Base-by-base conservation (phyloP, 2,888 invertebrate genomes). In the Iselma pallidipennis region DNA sequence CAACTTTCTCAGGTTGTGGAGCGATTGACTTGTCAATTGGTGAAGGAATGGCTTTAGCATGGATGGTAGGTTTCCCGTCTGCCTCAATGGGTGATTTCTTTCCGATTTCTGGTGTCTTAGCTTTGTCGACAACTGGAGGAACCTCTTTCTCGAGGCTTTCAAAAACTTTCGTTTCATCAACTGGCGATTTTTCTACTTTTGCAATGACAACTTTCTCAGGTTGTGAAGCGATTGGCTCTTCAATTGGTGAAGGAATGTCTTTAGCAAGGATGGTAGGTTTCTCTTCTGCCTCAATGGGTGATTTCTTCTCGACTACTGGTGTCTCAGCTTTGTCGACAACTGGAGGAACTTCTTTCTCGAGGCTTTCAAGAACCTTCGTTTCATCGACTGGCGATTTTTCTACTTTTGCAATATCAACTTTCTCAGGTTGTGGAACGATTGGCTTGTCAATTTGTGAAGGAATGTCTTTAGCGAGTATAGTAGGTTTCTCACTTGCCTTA, bases 401-500 rank as follows among this genome's bases (percentile, higher is more conserved):
- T 6, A n/a, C n/a, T n/a, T n/a, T n/a, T n/a, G n/a, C n/a, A n/a
- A n/a, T n/a, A n/a, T n/a, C n/a, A n/a, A n/a, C n/a, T n/a, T n/a
- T n/a, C n/a, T n/a, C n/a, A n/a, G n/a, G n/a, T n/a, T n/a, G 56
- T 9, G 33, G n/a, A n/a, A 16, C 23, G 21, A 14, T 26, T 4
- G 42, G 28, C 23, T 49, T 28, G 6, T 16, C 25, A 10, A 16
- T 2, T 28, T 25, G 26, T 50, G 50, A 10, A 16, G 50, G 50
- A 28, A 29, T 19, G 42, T 73, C 74, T 33, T 73, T 73, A 26
- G 16, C 31, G 9, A 19, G n/a, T 10, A 2, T 2, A 10, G 2
- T 7, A 23, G 23, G 12, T 2, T 3, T 12, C 10, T 12, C 29
- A 49, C 48, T 16, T 10, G 31, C 16, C 4, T 57, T 55, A 1